Evolutionary conservation across 1,140 invertebrate species (phyloP), one percentile per base, ranked within the genome.

Genomic region (Rhyacophila brunnea): DNA sequence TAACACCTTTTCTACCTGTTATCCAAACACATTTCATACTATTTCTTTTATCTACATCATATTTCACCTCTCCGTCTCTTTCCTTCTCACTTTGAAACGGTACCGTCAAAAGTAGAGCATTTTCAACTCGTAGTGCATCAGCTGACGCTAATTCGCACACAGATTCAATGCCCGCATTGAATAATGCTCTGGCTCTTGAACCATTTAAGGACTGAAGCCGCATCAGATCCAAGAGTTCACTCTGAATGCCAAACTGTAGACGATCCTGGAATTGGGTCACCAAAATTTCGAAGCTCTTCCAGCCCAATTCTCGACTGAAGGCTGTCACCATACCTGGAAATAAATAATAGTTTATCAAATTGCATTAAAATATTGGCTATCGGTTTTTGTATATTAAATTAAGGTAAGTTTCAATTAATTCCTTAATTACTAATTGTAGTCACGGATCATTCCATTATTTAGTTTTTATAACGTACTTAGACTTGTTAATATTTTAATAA

Each of bases 191-290:
- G 1, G 96, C 96, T 60, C 89, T 83, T 56, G 88, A 81, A 1
- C 91, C 92, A 75, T 93, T 95, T 32, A 99, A 74, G 64, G 87
- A 83, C 6, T 90, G 83, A 32, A 99, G 75, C 60, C 90, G 83
- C 74, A 99, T 88, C 34, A 99, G 80, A 71, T 99, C 95, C 54
- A 96, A 83, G 5, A 99, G 79, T 71, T 99, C 96, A 44, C 89
- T 82, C 66, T 93, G 90, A 23, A 98, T 89, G 9, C 96, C 97
- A 78, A 98, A 98, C 65, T 93, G 91, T 17, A 99, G 80, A 13
- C 97, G 85, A 64, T 90, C 87, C 80, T 97, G 93, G 75, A 99
- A 98, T 74, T 97, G 91, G 4, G 87, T 86, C 10, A 99, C 82
- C 1, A 99, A 77, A 23, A 96, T 75, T 73, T 96, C 91, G 53